A percentile compares a stretch with the other conserved stretches of the same genome.
phyloP scores from a whole-genome alignment of 2,888 invertebrate species.

The Brachyopa scutellaris region DNA sequence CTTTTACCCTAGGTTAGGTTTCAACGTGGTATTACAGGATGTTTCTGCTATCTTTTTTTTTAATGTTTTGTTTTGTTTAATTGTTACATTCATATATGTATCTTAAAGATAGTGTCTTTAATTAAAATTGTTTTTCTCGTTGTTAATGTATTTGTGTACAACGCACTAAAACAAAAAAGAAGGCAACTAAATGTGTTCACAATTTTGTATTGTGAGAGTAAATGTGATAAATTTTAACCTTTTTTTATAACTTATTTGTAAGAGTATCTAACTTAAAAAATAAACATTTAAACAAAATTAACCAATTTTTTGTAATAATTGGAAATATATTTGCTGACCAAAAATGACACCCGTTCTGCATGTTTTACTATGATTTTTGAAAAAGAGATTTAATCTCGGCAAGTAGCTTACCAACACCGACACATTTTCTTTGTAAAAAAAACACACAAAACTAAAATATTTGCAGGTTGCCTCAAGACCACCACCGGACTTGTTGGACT shows the following conservation, averaged over 20 bases:
- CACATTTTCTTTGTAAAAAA: slow-evolving; percentile 27
- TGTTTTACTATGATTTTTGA: slow-evolving; percentile 49
- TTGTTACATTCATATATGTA: slow-evolving; percentile 21
- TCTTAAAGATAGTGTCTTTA: slow-evolving; percentile 10
- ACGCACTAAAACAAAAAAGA: too few relatives aligned
- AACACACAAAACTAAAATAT: slow-evolving; percentile 57
- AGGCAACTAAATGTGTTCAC: slow-evolving; percentile 40
- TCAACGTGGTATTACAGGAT: slow-evolving; percentile 63
- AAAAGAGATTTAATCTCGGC: slow-evolving; percentile 68
- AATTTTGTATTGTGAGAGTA: slow-evolving; percentile 51
- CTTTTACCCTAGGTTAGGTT: slow-evolving; percentile 68
- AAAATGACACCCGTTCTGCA: slow-evolving; percentile 40
- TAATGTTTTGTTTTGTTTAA: slow-evolving; percentile 5
- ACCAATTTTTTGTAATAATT: slow-evolving; percentile 26
- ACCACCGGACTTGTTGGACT: slow-evolving; percentile 76
- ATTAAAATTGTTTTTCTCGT: slow-evolving; percentile 14
- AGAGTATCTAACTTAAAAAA: slow-evolving; percentile 19
- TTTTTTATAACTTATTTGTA: slow-evolving; percentile 34
- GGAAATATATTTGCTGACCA: slow-evolving; percentile 47
- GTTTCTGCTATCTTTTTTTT: slow-evolving; percentile 38
- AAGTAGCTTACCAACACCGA: slow-evolving; percentile 57
- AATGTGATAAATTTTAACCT: slow-evolving; percentile 62
- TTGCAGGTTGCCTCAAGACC: slow-evolving; percentile 75
- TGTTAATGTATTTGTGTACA: slow-evolving; percentile 42
- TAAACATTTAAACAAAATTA: slow-evolving; percentile 12